Conservation (phyloP, 2,888 invertebrate genomes). For the Gisinianus flammeolus region DNA sequence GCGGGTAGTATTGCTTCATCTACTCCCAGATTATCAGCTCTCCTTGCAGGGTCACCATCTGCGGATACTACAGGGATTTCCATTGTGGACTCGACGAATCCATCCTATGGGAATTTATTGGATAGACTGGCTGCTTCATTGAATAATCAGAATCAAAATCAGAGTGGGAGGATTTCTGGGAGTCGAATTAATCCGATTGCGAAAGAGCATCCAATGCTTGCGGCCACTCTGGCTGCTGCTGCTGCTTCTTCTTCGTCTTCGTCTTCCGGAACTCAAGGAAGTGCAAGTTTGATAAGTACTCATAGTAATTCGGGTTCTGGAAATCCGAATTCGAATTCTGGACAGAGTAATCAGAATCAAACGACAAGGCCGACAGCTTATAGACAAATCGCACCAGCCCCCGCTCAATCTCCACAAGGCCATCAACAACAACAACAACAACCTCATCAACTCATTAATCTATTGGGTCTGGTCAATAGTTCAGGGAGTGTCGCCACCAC, state of each 20-base stretch:
- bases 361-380: slow-evolving; percentile 43
- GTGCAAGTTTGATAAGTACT: slow-evolving; percentile 28
- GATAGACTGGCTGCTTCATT: slow-evolving; percentile 55
- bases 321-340: no score
- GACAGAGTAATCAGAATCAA: neutral
- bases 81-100: slow-evolving; percentile 30
- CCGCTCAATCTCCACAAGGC: slow-evolving; percentile 40
- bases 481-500: slow-evolving; percentile 23
- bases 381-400: slow-evolving; percentile 57
- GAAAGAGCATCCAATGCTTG: slow-evolving; percentile 42
- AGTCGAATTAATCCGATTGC: slow-evolving; percentile 54
- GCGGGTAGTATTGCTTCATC: slow-evolving; percentile 60
- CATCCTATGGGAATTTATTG: slow-evolving; percentile 52
- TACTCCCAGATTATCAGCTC: slow-evolving; percentile 68
- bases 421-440: slow-evolving; percentile 39
- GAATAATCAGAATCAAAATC: slow-evolving; percentile 34
- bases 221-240: slow-evolving; percentile 56
- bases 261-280: slow-evolving; percentile 50
- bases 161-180: slow-evolving; percentile 21
- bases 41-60: slow-evolving; percentile 69
- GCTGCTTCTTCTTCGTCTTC: slow-evolving; percentile 55
- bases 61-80: slow-evolving; percentile 66
- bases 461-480: slow-evolving; percentile 48
- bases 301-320: no score
- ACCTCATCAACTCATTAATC: slow-evolving; percentile 52